Base-by-base conservation (phyloP, 1,140 invertebrate genomes). In the Ips typographus region DNA sequence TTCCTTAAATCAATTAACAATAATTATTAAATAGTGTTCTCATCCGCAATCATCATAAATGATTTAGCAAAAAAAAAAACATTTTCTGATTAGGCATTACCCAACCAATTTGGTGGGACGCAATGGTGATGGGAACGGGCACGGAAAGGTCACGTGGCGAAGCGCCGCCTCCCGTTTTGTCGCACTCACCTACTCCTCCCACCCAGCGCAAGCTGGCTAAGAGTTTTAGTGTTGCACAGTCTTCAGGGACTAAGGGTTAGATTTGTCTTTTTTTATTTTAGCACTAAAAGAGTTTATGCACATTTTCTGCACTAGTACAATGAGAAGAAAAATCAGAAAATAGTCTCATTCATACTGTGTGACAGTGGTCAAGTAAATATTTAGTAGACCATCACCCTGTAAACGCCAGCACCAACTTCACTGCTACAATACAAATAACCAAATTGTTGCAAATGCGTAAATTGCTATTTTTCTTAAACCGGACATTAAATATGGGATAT, bases 211-310 rank as follows among this genome's bases (percentile, higher is more conserved):
- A 92, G 75, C 86, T 94, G 77, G 91, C 92, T 72, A 94, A 94
- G 85, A 94, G 91, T 84, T 94, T 94, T 86, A 93, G 91, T 83
- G 91, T 93, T 74, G 86, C 89, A 74, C 86, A 89, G 74, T 89
- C 88, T 75, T 83, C 87, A 72, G 84, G 71, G 68, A 72, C 72
- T 67, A 81, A 80, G 77, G 79, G 78, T 75, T 72, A 71, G 52
- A 42, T 49, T 69, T 65, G 71, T 63, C 71, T 69, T 61, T 71
- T 70, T 59, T 62, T 59, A 55, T 55, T 38, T 55, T 1, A 22
- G 22, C 22, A 22, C 22, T 22, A 22, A 22, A 22, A 22, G 22
- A 22, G 22, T 2, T 49, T 49, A 49, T 49, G 47, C 47, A 49
- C 7, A 22, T 7, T 49, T 7, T 49, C 47, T 49, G 47, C 22